Evolutionary conservation across 2,113 vertebrate genomes (phyloP), one percentile per base, ranked within the genome.

Genomic region (Platycercus adscitus): DNA sequence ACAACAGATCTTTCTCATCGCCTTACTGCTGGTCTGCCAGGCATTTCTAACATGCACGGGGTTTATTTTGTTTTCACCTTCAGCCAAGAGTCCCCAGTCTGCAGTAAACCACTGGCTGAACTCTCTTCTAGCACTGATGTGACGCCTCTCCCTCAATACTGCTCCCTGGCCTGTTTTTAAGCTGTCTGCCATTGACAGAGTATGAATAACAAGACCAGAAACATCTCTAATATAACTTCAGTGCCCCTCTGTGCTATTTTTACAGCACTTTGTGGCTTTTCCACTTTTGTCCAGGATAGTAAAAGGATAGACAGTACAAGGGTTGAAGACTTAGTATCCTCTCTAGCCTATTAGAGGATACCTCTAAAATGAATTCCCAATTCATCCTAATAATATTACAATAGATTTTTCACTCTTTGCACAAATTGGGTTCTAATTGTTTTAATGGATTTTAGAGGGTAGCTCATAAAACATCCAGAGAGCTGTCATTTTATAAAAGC

Each of bases 131-230:
- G 78, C 76, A 31, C 63, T 77, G 73, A 90, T 69, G 63, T 60
- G 88, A 95, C 2, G 33, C 68, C 72, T 89, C 24, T 47, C 89
- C 91, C 86, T 89, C 23, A 91, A 43, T 49, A 97, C 90, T 90
- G 79, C 66, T 93, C 89, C 93, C 44, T 2, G 41, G 85, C 26
- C 83, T 95, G 65, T 83, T 97, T 97, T 96, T 90, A 97, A 97
- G 91, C 89, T 96, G 93, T 84, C 94, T 96, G 81, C 91, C 93
- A 82, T 81, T 88, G 92, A 95, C 89, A 83, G 82, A 88, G 88
- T 83, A 83, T 78, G 94, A 93, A 95, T 95, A 95, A 95, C 20
- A 69, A 94, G 94, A 97, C 96, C 89, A 96, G 93, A 89, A 97
- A 96, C 94, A 71, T 95, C 39, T 43, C 86, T 87, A 96, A 91